Conservation (phyloP, 2,797 vertebrate genomes). For the Sebastes baramenuke region DNA sequence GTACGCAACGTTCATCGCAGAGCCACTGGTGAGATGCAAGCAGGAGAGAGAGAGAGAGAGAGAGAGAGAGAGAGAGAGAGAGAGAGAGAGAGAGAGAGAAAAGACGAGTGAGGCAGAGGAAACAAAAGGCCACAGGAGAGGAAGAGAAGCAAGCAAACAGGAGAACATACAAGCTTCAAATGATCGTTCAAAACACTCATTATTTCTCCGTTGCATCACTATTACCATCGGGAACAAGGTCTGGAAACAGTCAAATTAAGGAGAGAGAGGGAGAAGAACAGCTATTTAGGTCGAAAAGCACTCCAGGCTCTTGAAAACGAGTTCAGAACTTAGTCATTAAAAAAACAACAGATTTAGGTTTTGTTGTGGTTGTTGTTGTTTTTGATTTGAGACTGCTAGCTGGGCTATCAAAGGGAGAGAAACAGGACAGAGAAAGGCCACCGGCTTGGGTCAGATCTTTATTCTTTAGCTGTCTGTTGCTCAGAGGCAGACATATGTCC, state of each 20-base stretch:
- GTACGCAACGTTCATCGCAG: slow-evolving; percentile 93
- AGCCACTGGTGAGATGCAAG: slow-evolving; percentile 83
- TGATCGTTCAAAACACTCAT: slow-evolving; percentile 77
- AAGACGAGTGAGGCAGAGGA: slow-evolving; percentile 13
- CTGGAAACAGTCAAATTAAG: slow-evolving; percentile 72
- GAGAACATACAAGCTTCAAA: slow-evolving; percentile 69
- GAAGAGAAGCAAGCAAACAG: slow-evolving; percentile 65
- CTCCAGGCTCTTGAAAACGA: slow-evolving; percentile 72
- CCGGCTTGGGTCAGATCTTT: slow-evolving; percentile 38
- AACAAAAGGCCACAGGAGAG: slow-evolving; percentile 67
- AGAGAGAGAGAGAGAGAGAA: background rate
- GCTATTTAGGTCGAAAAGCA: slow-evolving; percentile 80
- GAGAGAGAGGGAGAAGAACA: slow-evolving; percentile 17
- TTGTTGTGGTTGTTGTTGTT: slow-evolving; percentile 70
- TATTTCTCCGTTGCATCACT: slow-evolving; percentile 78
- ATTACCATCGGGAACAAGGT: slow-evolving; percentile 72
- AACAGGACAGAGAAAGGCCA: slow-evolving; percentile 49
- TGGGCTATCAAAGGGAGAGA: slow-evolving; percentile 26
- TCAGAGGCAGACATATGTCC: slow-evolving; percentile 39
- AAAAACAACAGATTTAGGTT: slow-evolving; percentile 75
- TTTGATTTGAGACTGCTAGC: slow-evolving; percentile 55
- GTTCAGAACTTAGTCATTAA: slow-evolving; percentile 75
- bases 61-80: background rate
- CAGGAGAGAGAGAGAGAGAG: slow-evolving; percentile 7
- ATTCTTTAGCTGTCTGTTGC: slow-evolving; percentile 23